Percentiles rank a stretch among this genome's conserved stretches.
Evolutionary conservation across 2,113 vertebrate species (phyloP).

Genomic region (Phoenicopterus ruber): DNA sequence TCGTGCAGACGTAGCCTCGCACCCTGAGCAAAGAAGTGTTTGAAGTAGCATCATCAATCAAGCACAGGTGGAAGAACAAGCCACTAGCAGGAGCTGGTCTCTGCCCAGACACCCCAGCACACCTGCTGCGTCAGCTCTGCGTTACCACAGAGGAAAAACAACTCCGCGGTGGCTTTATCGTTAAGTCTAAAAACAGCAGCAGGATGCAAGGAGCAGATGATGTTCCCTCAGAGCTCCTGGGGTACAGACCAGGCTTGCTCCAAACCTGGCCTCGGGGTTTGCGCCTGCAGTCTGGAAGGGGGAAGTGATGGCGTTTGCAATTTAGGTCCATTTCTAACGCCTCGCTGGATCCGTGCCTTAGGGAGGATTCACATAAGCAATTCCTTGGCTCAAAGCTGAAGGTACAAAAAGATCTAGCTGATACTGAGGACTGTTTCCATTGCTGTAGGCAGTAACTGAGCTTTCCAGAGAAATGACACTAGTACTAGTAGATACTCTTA

Average conservation of each 20-base stretch:
- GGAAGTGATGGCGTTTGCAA: neutral
- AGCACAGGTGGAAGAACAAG: neutral
- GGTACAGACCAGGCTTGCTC: neutral
- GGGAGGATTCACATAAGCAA: neutral
- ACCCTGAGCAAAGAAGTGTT: neutral
- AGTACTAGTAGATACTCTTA: neutral
- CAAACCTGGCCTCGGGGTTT: neutral
- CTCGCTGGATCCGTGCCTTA: neutral
- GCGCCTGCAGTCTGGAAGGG: neutral
- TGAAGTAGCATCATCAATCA: neutral
- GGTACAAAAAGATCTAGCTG: neutral
- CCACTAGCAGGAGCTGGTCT: neutral
- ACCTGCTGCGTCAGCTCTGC: neutral
- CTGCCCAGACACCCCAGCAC: neutral
- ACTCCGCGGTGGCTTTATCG: accelerated
- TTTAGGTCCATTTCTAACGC: neutral
- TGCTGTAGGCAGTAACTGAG: neutral
- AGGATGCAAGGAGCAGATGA: neutral
- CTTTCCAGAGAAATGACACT: neutral
- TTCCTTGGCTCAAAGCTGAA: neutral
- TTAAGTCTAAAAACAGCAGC: neutral
- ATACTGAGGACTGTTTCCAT: neutral
- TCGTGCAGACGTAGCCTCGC: neutral
- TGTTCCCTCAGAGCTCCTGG: neutral
- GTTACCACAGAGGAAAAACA: neutral